Percentiles rank a stretch among this genome's conserved stretches.
Evolutionary conservation across 2,113 vertebrate species (phyloP).

Genomic region (Salvator merianae): DNA sequence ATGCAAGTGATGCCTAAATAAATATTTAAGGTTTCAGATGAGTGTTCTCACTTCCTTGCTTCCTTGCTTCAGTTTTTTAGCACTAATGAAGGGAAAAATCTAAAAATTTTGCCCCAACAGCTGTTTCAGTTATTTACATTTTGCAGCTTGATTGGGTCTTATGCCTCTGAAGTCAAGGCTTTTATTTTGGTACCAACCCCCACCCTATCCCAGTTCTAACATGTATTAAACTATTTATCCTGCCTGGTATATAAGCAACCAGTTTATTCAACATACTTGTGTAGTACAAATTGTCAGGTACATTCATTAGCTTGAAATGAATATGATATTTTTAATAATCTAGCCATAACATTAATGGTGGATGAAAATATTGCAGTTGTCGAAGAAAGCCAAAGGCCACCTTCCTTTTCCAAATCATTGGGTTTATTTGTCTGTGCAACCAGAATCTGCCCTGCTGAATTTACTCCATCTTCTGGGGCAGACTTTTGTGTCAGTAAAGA

Average conservation of each 20-base stretch:
- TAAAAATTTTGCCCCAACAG: neutral
- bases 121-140: constrained; percentile 17
- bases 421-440: too few relatives aligned
- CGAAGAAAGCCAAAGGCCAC: too few relatives aligned
- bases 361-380: too few relatives aligned
- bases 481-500: too few relatives aligned
- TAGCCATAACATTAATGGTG: too few relatives aligned
- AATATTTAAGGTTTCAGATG: constrained; percentile 43
- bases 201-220: neutral
- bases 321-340: too few relatives aligned
- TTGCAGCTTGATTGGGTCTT: neutral
- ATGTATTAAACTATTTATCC: neutral
- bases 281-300: neutral
- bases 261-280: neutral
- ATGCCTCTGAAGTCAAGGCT: neutral
- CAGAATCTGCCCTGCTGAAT: too few relatives aligned
- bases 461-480: too few relatives aligned
- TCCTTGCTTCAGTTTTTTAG: neutral
- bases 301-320: too few relatives aligned
- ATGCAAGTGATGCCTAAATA: constrained; percentile 7
- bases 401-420: too few relatives aligned
- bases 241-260: neutral
- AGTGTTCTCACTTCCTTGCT: neutral
- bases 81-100: neutral
- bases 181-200: neutral